A percentile compares a stretch with the other conserved stretches of the same genome.
phyloP scores from a whole-genome alignment of 2,797 vertebrate species.

The Antrozous pallidus region DNA sequence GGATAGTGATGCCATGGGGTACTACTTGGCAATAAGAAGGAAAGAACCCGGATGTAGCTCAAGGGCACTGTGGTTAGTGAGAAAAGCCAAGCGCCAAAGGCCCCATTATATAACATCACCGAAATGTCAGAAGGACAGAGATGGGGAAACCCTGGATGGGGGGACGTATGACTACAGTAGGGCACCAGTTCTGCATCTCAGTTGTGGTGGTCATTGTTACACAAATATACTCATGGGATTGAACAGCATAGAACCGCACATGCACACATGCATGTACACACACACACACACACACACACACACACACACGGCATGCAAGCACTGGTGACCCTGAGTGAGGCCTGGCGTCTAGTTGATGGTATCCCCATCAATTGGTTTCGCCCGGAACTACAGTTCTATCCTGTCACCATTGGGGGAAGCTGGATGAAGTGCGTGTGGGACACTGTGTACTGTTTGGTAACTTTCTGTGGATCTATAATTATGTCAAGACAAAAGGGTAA shows the following conservation, averaged over 20 bases:
- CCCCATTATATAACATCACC: not conserved
- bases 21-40: not conserved
- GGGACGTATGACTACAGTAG: not conserved
- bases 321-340: not conserved
- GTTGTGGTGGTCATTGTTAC: too few relatives aligned
- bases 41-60: not conserved
- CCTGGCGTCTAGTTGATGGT: not conserved
- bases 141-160: not conserved
- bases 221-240: not conserved
- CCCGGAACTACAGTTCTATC: not conserved
- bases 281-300: not conserved
- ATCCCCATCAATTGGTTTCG: not conserved
- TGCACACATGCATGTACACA: rapidly evolving
- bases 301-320: not conserved
- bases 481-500: not conserved
- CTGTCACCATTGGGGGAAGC: not conserved
- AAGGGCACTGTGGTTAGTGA: not conserved
- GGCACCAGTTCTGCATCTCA: not conserved
- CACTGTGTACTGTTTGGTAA: not conserved
- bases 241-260: not conserved
- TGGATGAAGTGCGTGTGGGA: not conserved
- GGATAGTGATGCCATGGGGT: not conserved
- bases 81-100: not conserved
- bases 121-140: not conserved
- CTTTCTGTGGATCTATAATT: not conserved